Conservation (phyloP, 2,113 vertebrate species). For the Oreochromis spilurus region DNA sequence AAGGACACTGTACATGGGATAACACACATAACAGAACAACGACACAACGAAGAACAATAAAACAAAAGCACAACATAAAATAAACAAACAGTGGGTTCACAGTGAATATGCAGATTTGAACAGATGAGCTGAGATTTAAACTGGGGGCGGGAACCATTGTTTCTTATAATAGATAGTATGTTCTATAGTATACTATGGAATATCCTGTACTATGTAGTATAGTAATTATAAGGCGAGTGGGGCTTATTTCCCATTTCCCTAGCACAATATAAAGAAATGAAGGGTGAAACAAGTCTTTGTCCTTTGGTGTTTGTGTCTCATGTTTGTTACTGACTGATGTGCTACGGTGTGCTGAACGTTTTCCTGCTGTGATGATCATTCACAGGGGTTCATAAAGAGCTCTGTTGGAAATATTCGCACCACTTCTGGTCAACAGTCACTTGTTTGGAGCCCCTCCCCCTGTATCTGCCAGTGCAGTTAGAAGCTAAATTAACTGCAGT, state of each 20-base stretch:
- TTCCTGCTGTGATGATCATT: not conserved
- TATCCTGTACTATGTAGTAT: not conserved
- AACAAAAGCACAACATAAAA: no score
- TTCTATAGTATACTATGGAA: not conserved
- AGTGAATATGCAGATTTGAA: no score
- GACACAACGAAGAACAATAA: no score
- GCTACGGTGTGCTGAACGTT: not conserved
- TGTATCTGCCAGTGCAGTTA: not conserved
- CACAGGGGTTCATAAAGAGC: not conserved
- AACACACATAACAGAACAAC: no score
- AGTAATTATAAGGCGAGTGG: not conserved
- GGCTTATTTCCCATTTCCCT: not conserved
- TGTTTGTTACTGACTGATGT: not conserved
- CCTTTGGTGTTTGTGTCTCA: not conserved
- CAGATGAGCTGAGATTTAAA: no score
- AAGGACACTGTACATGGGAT: no score
- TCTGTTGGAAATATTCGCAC: not conserved
- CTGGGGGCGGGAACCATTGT: no score
- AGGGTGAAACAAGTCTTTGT: not conserved
- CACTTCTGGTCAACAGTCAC: not conserved
- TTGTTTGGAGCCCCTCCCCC: not conserved
- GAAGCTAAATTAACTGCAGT: not conserved
- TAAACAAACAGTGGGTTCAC: no score
- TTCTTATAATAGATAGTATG: no score
- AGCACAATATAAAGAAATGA: not conserved